A percentile compares a stretch with the other conserved stretches of the same genome.
Conservation (phyloP, 2,888 invertebrate genomes). For the Thera obeliscata region DNA sequence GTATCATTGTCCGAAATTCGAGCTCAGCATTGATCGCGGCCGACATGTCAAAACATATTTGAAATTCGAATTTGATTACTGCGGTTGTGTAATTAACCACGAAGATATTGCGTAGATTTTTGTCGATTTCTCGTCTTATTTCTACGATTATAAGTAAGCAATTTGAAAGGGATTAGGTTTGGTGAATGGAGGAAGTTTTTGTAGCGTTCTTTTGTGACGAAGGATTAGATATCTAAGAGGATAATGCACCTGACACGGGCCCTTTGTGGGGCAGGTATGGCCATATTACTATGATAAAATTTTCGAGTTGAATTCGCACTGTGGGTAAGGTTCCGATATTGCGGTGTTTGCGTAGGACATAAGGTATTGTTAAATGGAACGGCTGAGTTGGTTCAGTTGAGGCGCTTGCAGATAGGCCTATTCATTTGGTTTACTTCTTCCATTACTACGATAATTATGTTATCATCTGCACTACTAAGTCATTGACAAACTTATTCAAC, state of each 20-base stretch:
- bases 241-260: conserved; percentile 78
- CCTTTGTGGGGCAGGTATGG: conserved; percentile 69
- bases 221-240: conserved; percentile 69
- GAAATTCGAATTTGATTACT: conserved; percentile 55
- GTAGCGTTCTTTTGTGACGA: conserved; percentile 65
- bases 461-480: no score
- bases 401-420: neutral
- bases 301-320: conserved; percentile 45
- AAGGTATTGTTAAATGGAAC: conserved; percentile 13
- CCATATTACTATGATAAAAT: conserved; percentile 49
- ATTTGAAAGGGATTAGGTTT: conserved; percentile 72
- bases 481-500: no score
- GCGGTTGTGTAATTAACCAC: conserved; percentile 71
- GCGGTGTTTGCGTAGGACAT: conserved; percentile 68
- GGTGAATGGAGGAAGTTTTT: conserved; percentile 67
- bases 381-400: conserved; percentile 2
- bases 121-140: conserved; percentile 59
- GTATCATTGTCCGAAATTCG: conserved; percentile 68
- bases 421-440: neutral
- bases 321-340: conserved; percentile 50
- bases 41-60: conserved; percentile 77
- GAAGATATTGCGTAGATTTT: conserved; percentile 63
- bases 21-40: conserved; percentile 59
- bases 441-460: no score
- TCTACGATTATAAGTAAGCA: conserved; percentile 54